Evolutionary conservation across 2,797 vertebrate genomes (phyloP), one percentile per base, ranked within the genome.

Genomic region (Pseudomugil tenellus): DNA sequence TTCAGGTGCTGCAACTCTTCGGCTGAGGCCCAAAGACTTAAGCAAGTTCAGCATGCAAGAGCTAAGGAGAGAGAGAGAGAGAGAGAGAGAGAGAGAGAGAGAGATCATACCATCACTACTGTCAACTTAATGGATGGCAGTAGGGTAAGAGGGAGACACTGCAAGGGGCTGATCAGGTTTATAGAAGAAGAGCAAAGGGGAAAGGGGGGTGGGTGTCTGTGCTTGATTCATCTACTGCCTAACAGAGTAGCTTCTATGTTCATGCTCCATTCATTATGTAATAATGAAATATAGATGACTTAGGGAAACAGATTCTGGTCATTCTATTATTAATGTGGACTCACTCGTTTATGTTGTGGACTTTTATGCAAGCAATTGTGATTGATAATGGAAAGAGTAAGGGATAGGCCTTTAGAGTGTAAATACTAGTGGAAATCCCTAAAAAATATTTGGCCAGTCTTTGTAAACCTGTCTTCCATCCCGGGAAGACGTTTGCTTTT

Each of bases 151-250:
- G 26, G 64, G 62, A 63, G 72, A 70, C 74, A 61, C 28, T 54
- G 64, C 67, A 66, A 85, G 74, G 72, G 81, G 80, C 58, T 89
- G 79, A 90, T 87, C 76, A 80, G 63, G 78, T 77, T 84, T 79
- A 81, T 49, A 0, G 48, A 67, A 83, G 58, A 58, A 58, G 53
- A 58, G 62, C n/a, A 34, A 63, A 35, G 26, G n/a, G 29, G 29
- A 53, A 31, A 58, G 37, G 26, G 19, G 59, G 14, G 55, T 35
- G 37, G 37, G 37, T 2, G 35, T 14, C 21, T 53, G 14, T 66
- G 51, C 70, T 56, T 71, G 69, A 83, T 67, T 72, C 58, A 63
- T 75, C 58, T 62, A 60, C 37, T 59, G 23, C 37, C 70, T 74
- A 74, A 67, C 56, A 13, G 53, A 63, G 46, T 32, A 26, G 21